Evolutionary conservation across 2,797 vertebrate species (phyloP).

Genomic region (Sebastes vulpes): DNA sequence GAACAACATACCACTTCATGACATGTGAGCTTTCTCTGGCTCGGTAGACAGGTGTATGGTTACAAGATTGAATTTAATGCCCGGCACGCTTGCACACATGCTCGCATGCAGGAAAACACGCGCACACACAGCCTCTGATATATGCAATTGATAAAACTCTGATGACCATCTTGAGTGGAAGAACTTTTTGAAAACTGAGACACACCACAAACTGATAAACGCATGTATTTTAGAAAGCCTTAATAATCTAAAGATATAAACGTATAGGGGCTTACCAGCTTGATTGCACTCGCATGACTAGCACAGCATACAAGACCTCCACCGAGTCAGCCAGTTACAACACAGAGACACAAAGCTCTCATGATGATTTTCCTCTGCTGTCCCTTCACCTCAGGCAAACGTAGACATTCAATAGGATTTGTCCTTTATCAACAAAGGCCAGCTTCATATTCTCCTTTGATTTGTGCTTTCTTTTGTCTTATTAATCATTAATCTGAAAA

Average conservation of each 20-base stretch:
- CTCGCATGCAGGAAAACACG: background rate
- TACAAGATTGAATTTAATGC: slow-evolving; percentile 76
- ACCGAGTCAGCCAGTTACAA: background rate
- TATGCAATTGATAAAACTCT: slow-evolving; percentile 18
- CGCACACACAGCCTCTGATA: background rate
- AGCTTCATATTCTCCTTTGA: background rate
- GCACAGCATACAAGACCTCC: background rate
- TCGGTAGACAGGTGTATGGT: slow-evolving; percentile 69
- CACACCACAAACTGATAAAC: slow-evolving; percentile 1
- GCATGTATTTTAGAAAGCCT: slow-evolving; percentile 28
- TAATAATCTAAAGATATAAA: slow-evolving; percentile 47
- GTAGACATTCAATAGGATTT: background rate
- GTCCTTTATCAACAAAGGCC: background rate
- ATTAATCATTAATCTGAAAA: background rate
- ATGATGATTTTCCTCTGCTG: background rate
- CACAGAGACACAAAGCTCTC: background rate
- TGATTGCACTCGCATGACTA: slow-evolving; percentile 4
- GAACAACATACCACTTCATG: slow-evolving; percentile 62
- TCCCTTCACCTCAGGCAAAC: slow-evolving; percentile 4
- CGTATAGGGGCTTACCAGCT: background rate
- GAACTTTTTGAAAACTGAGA: slow-evolving; percentile 10
- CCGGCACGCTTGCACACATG: background rate
- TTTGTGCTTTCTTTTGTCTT: background rate
- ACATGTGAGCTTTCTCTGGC: slow-evolving; percentile 73
- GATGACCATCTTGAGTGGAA: slow-evolving; percentile 4